Evolutionary conservation across 2,888 invertebrate genomes (phyloP).

Genomic region (Caenorhabditis afra): DNA sequence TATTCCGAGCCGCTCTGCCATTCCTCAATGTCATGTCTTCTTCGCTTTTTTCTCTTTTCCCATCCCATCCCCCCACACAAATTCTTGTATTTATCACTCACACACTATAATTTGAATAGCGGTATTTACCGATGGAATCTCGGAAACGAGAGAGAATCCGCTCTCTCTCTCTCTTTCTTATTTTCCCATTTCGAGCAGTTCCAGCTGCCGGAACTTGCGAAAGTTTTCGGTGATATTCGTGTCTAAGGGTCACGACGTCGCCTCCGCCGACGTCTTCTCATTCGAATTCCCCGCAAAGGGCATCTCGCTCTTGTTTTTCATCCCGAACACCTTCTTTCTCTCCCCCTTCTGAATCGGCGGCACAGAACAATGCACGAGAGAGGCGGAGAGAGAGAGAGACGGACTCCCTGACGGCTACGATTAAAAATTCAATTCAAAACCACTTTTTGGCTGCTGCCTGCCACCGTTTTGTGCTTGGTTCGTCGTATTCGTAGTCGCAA

Average conservation of each 20-base stretch:
- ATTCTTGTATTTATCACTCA: background rate
- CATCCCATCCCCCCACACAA: no score
- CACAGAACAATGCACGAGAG: slow-evolving; percentile 19
- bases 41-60: slow-evolving; percentile 1
- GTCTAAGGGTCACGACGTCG: no score
- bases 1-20: background rate
- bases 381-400: background rate
- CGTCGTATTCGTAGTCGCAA: slow-evolving; percentile 4
- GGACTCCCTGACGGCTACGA: slow-evolving; percentile 32
- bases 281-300: no score
- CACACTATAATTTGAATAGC: slow-evolving; percentile 11
- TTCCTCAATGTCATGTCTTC: slow-evolving; percentile 27
- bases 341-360: background rate
- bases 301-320: background rate
- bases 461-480: slow-evolving; percentile 6
- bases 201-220: no score
- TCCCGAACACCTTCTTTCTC: slow-evolving; percentile 9
- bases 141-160: no score
- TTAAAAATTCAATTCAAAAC: slow-evolving; percentile 54
- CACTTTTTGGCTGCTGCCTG: slow-evolving; percentile 18
- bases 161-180: no score
- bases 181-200: no score
- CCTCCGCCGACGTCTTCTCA: no score
- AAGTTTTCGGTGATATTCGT: no score
- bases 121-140: background rate